Conservation (phyloP, 2,797 vertebrate species). For the Poeciliopsis turneri region DNA sequence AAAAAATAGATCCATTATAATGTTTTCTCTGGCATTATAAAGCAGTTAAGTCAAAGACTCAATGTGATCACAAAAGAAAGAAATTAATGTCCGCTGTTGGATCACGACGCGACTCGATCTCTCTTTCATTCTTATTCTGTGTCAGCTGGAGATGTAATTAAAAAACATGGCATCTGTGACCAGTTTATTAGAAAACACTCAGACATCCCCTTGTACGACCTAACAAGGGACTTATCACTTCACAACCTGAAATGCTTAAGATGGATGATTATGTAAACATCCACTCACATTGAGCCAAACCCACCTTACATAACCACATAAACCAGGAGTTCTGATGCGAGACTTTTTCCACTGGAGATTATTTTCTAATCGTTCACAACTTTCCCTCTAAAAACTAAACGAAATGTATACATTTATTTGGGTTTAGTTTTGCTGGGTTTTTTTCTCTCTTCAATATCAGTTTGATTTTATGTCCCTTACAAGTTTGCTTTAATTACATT, state of each 20-base stretch:
- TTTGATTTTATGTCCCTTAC: not conserved
- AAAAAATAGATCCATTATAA: not conserved
- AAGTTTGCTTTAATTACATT: not conserved
- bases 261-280: slow-evolving; percentile 1
- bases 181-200: slow-evolving; percentile 5
- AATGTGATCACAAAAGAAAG: not conserved
- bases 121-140: not conserved
- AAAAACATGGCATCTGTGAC: not conserved
- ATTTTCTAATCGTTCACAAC: not conserved
- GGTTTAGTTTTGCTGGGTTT: not conserved
- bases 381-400: not conserved
- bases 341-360: not conserved
- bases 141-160: not conserved
- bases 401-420: not conserved
- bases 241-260: not conserved
- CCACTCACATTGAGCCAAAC: not conserved
- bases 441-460: not conserved
- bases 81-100: not conserved
- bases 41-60: not conserved
- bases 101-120: not conserved
- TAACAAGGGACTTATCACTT: not conserved
- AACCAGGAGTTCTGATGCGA: not conserved
- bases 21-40: not conserved
- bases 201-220: not conserved
- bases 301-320: not conserved